Evolutionary conservation across 2,888 invertebrate species (phyloP), one percentile per base, ranked within the genome.

Genomic region (Cremastobaeus sp.): DNA sequence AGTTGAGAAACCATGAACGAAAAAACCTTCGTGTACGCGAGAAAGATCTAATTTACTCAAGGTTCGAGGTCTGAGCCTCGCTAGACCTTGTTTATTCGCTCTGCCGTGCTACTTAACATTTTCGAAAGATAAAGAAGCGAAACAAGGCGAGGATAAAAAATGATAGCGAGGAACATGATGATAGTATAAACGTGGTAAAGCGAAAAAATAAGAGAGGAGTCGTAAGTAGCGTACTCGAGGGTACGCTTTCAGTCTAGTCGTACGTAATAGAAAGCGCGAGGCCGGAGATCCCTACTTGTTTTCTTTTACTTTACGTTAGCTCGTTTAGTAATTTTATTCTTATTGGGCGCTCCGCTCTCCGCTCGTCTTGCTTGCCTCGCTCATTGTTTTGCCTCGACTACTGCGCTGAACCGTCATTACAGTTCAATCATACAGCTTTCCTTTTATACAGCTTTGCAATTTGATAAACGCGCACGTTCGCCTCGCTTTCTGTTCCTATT

Each of bases 351-450:
- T 64, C 73, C 69, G 66, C 71, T 52, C 66, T 52, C 52, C 59
- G 59, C 55, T 50, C 45, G 37, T 39, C 66, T 41, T 21, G 52
- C 32, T 54, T 54, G 65, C 47, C 21, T 28, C 50, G 54, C 54
- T 54, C 68, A 65, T 74, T 74, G 74, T 74, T 74, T 74, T 65
- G 28, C 74, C 62, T 68, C 64, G 32, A 62, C 60, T 54, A 28
- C 59, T 39, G 57, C 48, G 62, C 55, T 47, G 64, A 64, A 45
- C 68, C 68, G 47, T 73, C 73, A 69, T 74, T 69, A 69, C 68
- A 76, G 81, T 85, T 83, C 83, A 84, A 84, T 84, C 82, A 82
- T 81, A 79, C 78, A 70, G 80, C 77, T 78, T 82, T 81, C 79
- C 79, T 82, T 82, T 76, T 79, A 78, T 81, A 79, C 72, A 75